These are phyloP conservation scores for Aurelia sp. DNA, from an alignment of 30 jellyfish, hydroid and myxozoan genomes.

Conservation along the genomic window DNA sequence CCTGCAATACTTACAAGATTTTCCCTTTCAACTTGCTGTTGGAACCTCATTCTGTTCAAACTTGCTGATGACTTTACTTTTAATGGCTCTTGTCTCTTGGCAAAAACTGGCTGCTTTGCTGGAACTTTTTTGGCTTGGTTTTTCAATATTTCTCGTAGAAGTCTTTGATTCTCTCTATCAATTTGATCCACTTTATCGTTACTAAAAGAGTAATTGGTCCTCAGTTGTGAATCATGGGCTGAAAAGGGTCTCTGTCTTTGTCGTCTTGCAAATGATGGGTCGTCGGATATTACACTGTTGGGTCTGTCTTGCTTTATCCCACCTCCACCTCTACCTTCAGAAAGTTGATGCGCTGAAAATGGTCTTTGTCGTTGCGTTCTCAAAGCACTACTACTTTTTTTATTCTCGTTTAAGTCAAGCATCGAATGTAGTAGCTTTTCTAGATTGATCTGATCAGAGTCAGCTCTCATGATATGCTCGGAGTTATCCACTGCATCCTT, in stretches of 20 bases:
- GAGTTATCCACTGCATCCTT: neutral
- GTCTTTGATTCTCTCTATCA: constrained; percentile 92
- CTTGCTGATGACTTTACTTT: constrained; percentile 81
- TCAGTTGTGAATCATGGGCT: constrained; percentile 51
- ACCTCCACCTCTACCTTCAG: neutral
- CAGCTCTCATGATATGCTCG: constrained; percentile 71
- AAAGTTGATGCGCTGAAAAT: constrained; percentile 49
- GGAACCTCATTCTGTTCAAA: constrained; percentile 75
- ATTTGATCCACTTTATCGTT: constrained; percentile 82
- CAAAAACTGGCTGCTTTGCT: constrained; percentile 38
- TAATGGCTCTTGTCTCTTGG: constrained; percentile 57
- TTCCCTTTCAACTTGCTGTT: constrained; percentile 87
- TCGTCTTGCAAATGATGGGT: neutral
- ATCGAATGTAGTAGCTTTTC: constrained; percentile 79
- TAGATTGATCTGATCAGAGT: constrained; percentile 78
- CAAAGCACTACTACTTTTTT: neutral
- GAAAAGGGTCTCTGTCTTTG: constrained; percentile 62
- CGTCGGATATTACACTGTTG: constrained; percentile 23
- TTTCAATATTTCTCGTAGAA: constrained; percentile 63
- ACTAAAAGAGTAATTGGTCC: constrained; percentile 78
- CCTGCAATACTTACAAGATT: constrained; percentile 59
- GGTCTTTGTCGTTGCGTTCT: constrained; percentile 43
- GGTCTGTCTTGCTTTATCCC: constrained; percentile 6
- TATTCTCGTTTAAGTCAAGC: constrained; percentile 63
- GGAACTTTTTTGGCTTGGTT: constrained; percentile 33